phyloP scores from a whole-genome alignment of 2,888 invertebrate species.

The Eurois occulta region DNA sequence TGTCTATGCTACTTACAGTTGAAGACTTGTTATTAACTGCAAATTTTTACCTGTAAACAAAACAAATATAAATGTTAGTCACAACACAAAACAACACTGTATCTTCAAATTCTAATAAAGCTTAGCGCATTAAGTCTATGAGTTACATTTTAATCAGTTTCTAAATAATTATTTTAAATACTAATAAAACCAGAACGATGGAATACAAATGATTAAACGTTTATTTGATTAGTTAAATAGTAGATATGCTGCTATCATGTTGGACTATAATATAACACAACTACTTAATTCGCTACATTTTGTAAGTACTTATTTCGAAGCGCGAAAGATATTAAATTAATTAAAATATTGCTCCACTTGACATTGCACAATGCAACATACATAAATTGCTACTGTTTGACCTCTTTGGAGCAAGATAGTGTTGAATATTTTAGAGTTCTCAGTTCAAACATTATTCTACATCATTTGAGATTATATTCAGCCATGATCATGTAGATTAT shows the following conservation, averaged over 20 bases:
- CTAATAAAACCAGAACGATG: background rate
- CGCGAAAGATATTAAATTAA: slow-evolving; percentile 22
- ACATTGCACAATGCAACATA: slow-evolving; percentile 8
- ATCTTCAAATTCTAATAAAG: background rate
- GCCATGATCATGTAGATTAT: too few species aligned
- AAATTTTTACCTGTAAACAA: slow-evolving; percentile 62
- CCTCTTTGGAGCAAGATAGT: slow-evolving; percentile 1
- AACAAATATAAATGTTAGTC: slow-evolving; percentile 28
- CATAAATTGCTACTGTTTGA: slow-evolving; percentile 20
- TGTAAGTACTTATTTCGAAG: slow-evolving; percentile 21
- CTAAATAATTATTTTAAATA: background rate
- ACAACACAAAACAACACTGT: background rate
- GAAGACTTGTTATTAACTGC: background rate
- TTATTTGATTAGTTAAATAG: background rate
- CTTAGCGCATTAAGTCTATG: background rate
- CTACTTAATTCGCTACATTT: slow-evolving; percentile 14
- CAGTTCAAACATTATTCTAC: background rate
- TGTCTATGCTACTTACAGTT: slow-evolving; percentile 14
- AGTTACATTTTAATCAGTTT: background rate
- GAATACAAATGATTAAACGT: background rate
- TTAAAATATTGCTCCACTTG: slow-evolving; percentile 19
- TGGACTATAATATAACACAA: background rate
- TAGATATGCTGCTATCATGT: background rate
- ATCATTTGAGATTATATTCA: too few species aligned
- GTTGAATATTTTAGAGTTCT: background rate